These are phyloP conservation scores for Cactoblastis cactorum DNA, from an alignment of 2,888 invertebrate species.

Conservation along the genomic window DNA sequence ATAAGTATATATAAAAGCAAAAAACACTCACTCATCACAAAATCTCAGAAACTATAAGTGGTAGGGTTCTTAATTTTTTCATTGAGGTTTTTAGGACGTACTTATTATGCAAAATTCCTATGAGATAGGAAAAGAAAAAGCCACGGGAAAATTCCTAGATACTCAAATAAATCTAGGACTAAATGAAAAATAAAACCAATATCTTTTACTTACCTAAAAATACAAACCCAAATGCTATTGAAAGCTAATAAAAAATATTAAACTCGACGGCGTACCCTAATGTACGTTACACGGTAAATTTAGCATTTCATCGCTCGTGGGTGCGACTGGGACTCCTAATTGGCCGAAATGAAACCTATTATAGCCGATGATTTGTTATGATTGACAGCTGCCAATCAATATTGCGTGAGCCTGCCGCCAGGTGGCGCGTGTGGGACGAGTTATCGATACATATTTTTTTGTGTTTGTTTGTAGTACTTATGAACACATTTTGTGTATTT, in stretches of 20 bases:
- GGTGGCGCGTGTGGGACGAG: slow-evolving; percentile 48
- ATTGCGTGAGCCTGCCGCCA: slow-evolving; percentile 51
- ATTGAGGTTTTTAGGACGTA: no score
- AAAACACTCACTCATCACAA: no score
- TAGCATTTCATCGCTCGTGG: slow-evolving; percentile 48
- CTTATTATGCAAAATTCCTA: no score
- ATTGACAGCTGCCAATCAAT: slow-evolving; percentile 74
- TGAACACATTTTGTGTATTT: neutral
- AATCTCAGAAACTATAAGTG: no score
- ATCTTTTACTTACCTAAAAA: neutral
- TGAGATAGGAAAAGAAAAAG: no score
- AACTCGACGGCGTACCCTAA: slow-evolving; percentile 13
- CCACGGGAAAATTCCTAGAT: no score
- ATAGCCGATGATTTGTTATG: slow-evolving; percentile 56
- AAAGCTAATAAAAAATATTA: neutral
- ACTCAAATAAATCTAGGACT: no score
- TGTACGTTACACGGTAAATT: slow-evolving; percentile 22
- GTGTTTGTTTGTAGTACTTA: neutral
- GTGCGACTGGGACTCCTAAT: slow-evolving; percentile 51
- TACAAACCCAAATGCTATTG: no score
- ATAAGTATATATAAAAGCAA: no score
- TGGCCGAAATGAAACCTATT: slow-evolving; percentile 64
- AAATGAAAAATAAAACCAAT: no score
- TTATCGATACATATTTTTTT: slow-evolving; percentile 10
- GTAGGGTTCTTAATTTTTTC: no score